Percentiles rank a stretch among this genome's conserved stretches.
Conservation (phyloP, 1,140 invertebrate species). For the Antheraea pernyi region DNA sequence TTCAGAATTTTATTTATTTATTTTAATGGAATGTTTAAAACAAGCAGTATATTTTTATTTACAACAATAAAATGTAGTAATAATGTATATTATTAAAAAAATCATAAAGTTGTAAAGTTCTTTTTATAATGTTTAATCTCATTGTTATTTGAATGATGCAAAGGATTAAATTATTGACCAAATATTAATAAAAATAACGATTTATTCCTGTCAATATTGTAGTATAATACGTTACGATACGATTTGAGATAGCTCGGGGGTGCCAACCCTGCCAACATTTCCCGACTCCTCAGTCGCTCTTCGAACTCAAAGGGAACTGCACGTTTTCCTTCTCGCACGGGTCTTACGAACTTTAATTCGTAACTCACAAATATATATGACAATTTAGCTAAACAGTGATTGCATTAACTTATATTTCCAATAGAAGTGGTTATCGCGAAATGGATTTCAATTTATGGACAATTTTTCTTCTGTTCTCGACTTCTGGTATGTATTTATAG, state of each 20-base stretch:
- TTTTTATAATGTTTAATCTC: no score
- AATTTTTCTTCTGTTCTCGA: background rate
- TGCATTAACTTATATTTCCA: background rate
- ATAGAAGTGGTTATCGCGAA: background rate
- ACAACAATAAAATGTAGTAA: no score
- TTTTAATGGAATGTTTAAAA: no score
- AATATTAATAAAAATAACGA: no score
- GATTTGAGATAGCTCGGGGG: background rate
- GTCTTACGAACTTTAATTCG: background rate
- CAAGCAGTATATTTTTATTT: no score
- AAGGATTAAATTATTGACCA: no score
- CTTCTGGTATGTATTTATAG: background rate
- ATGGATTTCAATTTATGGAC: slow-evolving; percentile 8
- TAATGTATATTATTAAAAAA: no score
- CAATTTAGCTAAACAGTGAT: background rate
- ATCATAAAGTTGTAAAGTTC: no score
- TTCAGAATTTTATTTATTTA: no score
- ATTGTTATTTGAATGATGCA: no score
- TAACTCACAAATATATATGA: background rate
- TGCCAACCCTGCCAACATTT: background rate
- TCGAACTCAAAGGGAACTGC: background rate
- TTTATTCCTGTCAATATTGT: background rate
- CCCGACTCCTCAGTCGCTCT: background rate
- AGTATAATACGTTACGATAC: background rate
- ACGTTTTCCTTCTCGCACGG: background rate